Percentiles rank a stretch among this genome's conserved stretches.
Evolutionary conservation across 2,113 vertebrate species (phyloP).

Genomic region (Sialia sialis): DNA sequence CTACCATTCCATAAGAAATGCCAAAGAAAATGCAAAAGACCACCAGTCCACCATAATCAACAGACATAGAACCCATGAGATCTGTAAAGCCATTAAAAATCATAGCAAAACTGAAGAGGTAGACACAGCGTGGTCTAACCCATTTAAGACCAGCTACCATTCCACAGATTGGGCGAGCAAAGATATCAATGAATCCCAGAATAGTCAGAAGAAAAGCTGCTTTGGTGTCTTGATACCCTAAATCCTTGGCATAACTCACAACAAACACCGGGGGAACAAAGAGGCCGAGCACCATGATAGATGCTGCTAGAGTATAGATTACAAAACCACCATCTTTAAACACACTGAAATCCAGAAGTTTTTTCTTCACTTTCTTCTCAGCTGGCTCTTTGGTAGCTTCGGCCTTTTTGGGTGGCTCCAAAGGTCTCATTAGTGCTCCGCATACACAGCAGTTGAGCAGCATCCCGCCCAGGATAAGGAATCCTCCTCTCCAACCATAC

Average conservation of each 20-base stretch:
- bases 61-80: conserved; percentile 82
- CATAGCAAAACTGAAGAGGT: conserved; percentile 93
- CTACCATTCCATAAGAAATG: conserved; percentile 97
- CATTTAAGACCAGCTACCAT: conserved; percentile 82
- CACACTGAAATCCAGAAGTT: conserved; percentile 88
- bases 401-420: conserved; percentile 67
- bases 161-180: conserved; percentile 87
- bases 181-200: conserved; percentile 92
- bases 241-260: conserved; percentile 92
- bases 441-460: conserved; percentile 94
- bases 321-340: conserved; percentile 87
- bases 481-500: conserved; percentile 92
- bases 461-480: conserved; percentile 90
- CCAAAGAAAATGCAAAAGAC: conserved; percentile 95
- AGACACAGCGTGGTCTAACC: conserved; percentile 89
- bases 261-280: conserved; percentile 95
- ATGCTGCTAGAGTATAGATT: conserved; percentile 87
- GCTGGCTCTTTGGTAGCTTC: background rate
- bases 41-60: conserved; percentile 79
- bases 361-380: conserved; percentile 67
- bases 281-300: conserved; percentile 94
- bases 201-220: conserved; percentile 88
- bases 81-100: conserved; percentile 91
- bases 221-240: conserved; percentile 84
- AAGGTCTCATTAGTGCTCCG: conserved; percentile 88